A percentile compares a stretch with the other conserved stretches of the same genome.
These are phyloP conservation scores for Druon quercuslanigerum DNA, from an alignment of 1,140 invertebrate genomes.

Conservation along the genomic window DNA sequence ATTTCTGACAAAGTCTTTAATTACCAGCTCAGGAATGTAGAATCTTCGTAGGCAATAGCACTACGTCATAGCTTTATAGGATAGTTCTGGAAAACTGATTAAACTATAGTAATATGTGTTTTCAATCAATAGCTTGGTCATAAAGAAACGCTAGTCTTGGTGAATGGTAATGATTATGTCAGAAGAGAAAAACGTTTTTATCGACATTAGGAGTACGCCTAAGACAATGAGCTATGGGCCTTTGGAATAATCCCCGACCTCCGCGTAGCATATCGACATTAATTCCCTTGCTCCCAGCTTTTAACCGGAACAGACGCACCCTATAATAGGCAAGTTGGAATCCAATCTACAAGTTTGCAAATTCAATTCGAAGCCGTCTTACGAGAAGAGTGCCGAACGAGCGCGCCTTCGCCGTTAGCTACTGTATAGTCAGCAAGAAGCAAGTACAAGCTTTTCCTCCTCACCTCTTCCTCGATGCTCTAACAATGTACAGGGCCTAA, in stretches of 20 bases:
- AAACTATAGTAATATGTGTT: not conserved
- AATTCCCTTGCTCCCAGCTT: constrained; percentile 74
- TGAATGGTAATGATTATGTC: not conserved
- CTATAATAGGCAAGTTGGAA: constrained; percentile 77
- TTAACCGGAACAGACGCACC: constrained; percentile 77
- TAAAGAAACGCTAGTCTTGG: not conserved
- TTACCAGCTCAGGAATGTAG: not conserved
- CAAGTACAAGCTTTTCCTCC: constrained; percentile 36
- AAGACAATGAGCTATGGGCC: constrained; percentile 65
- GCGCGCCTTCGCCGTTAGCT: constrained; percentile 53
- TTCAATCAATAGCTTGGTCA: not conserved
- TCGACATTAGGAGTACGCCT: constrained; percentile 36
- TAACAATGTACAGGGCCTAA: not conserved
- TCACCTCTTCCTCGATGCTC: not conserved
- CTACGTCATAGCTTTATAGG: not conserved
- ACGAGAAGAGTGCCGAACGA: constrained; percentile 54
- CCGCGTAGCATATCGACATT: constrained; percentile 75
- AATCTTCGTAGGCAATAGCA: not conserved
- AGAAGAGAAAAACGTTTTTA: constrained; percentile 10
- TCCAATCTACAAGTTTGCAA: constrained; percentile 77
- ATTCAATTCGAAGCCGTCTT: constrained; percentile 72
- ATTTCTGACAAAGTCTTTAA: not conserved
- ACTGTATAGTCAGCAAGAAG: constrained; percentile 54
- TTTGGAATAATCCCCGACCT: constrained; percentile 72
- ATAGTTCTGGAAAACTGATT: not conserved